These are phyloP conservation scores for Numida meleagris DNA, from an alignment of 2,113 vertebrate genomes.

Conservation along the genomic window DNA sequence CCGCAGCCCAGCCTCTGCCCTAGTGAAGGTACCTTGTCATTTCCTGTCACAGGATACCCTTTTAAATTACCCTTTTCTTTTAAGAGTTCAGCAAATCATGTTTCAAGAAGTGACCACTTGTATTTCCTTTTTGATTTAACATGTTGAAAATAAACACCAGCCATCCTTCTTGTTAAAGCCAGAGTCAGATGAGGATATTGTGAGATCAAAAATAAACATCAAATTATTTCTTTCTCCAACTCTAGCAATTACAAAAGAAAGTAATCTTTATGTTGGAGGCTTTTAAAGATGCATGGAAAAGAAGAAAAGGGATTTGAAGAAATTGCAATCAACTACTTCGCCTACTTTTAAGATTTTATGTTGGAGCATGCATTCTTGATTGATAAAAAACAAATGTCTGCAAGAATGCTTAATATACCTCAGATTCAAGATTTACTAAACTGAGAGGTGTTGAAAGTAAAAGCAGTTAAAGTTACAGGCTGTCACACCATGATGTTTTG, in stretches of 20 bases:
- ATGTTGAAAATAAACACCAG: constrained; percentile 64
- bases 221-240: neutral
- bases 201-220: neutral
- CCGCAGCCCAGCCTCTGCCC: constrained; percentile 27
- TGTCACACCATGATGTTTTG: constrained; percentile 4
- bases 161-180: neutral
- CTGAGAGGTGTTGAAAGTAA: constrained; percentile 39
- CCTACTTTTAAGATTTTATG: neutral
- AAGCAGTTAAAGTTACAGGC: constrained; percentile 44
- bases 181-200: neutral
- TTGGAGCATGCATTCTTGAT: neutral
- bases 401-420: neutral
- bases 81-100: neutral
- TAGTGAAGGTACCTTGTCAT: constrained; percentile 61
- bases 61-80: constrained; percentile 47
- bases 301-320: neutral
- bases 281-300: neutral
- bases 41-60: constrained; percentile 71
- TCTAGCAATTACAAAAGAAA: neutral
- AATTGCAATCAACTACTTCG: neutral
- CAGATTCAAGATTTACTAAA: neutral
- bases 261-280: neutral
- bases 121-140: constrained; percentile 48
- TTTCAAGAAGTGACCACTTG: constrained; percentile 32
- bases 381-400: constrained; percentile 23